Evolutionary conservation across 2,888 invertebrate genomes (phyloP).

Genomic region (Calliopum simillimum): DNA sequence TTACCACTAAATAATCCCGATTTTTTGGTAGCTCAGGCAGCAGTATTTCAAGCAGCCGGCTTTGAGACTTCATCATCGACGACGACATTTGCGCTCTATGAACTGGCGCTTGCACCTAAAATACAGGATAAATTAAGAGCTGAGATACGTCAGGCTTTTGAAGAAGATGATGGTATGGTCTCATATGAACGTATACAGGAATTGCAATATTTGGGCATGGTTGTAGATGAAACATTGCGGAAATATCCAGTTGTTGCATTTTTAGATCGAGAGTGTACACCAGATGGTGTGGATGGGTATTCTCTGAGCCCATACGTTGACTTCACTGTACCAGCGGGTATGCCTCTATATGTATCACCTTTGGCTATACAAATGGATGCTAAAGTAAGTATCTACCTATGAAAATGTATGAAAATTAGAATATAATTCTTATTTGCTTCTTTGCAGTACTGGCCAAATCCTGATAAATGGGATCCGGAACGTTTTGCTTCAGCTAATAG

Average conservation of each 20-base stretch:
- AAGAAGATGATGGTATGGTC: slow-evolving; percentile 54
- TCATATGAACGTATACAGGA: slow-evolving; percentile 65
- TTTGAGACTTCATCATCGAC: slow-evolving; percentile 62
- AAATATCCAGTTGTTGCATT: slow-evolving; percentile 63
- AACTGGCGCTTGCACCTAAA: slow-evolving; percentile 59
- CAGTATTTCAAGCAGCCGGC: slow-evolving; percentile 58
- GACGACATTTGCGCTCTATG: slow-evolving; percentile 63
- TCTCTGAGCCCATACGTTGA: slow-evolving; percentile 57
- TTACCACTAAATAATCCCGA: slow-evolving; percentile 40
- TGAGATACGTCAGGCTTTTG: slow-evolving; percentile 61
- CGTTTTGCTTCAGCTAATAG: slow-evolving; percentile 51
- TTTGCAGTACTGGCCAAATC: slow-evolving; percentile 50
- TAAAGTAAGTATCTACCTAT: slow-evolving; percentile 51
- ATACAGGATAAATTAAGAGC: slow-evolving; percentile 62
- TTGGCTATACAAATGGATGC: slow-evolving; percentile 60
- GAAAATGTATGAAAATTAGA: too few relatives aligned
- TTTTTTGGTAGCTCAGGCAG: slow-evolving; percentile 58
- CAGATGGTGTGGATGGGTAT: slow-evolving; percentile 35
- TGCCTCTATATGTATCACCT: slow-evolving; percentile 58
- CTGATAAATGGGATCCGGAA: slow-evolving; percentile 50
- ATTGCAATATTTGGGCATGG: slow-evolving; percentile 67
- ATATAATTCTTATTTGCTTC: too few relatives aligned
- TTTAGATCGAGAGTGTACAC: slow-evolving; percentile 59
- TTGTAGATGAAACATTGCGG: slow-evolving; percentile 60
- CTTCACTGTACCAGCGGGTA: slow-evolving; percentile 54